phyloP scores from a whole-genome alignment of 1,140 invertebrate species.

The Zaprionus tsacasi region DNA sequence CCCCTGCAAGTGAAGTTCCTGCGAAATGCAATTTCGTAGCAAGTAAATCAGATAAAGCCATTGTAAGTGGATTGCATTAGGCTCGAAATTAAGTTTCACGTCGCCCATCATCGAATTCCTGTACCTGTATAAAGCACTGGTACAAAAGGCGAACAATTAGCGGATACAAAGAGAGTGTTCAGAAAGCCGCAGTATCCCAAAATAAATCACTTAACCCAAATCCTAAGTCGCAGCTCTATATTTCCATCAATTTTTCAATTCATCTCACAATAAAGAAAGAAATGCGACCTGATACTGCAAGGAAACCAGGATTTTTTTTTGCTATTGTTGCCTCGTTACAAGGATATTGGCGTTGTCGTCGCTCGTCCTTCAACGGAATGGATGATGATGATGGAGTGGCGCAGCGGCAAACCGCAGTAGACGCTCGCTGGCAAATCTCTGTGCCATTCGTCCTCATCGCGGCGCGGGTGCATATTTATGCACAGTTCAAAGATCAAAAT shows the following conservation, averaged over 20 bases:
- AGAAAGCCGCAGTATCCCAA: conserved; percentile 43
- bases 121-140: background rate
- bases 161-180: conserved; percentile 28
- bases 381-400: conserved; percentile 59
- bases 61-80: conserved; percentile 55
- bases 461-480: conserved; percentile 68
- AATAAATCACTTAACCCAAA: conserved; percentile 60
- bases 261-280: conserved; percentile 19
- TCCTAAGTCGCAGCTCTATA: conserved; percentile 42
- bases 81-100: conserved; percentile 45
- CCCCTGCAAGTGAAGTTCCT: conserved; percentile 62
- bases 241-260: conserved; percentile 52
- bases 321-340: conserved; percentile 42
- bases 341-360: conserved; percentile 40
- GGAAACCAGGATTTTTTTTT: conserved; percentile 39
- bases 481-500: conserved; percentile 81
- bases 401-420: conserved; percentile 68
- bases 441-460: conserved; percentile 18
- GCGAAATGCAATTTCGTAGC: conserved; percentile 62
- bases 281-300: conserved; percentile 14
- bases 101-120: conserved; percentile 12
- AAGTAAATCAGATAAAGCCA: conserved; percentile 70
- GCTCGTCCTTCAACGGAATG: conserved; percentile 23
- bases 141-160: conserved; percentile 49
- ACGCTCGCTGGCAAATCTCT: conserved; percentile 38